phyloP scores from a whole-genome alignment of 2,888 invertebrate genomes.

The Scaptomyza tumidula region DNA sequence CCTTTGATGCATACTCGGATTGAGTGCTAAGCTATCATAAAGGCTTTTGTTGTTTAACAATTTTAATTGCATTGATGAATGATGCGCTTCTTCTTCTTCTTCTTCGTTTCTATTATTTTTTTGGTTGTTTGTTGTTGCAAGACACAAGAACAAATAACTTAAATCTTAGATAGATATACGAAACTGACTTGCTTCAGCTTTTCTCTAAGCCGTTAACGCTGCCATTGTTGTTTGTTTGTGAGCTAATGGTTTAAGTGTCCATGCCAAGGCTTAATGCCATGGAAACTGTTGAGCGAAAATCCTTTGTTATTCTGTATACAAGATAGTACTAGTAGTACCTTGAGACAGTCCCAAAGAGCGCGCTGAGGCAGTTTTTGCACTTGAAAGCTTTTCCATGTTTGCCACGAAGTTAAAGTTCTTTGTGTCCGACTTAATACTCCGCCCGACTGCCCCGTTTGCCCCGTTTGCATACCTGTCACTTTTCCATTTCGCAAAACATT shows the following conservation, averaged over 20 bases:
- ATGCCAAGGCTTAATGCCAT: neutral
- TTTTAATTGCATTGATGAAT: neutral
- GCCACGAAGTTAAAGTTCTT: slow-evolving; percentile 10
- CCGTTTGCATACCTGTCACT: neutral
- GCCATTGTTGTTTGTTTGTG: slow-evolving; percentile 4
- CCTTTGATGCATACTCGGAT: neutral
- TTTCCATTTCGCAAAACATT: slow-evolving; percentile 7
- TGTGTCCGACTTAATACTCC: neutral
- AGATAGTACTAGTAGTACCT: too few relatives aligned
- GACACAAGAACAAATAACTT: neutral
- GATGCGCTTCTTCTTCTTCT: too few relatives aligned
- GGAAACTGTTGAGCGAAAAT: slow-evolving; percentile 2
- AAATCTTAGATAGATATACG: neutral
- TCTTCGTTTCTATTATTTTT: too few relatives aligned
- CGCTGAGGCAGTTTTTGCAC: slow-evolving; percentile 5
- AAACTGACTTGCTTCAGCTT: neutral
- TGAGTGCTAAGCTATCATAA: neutral
- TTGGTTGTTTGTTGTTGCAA: neutral
- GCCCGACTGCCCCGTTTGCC: too few relatives aligned
- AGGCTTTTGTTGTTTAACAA: neutral
- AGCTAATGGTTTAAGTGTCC: neutral
- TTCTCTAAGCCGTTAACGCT: neutral
- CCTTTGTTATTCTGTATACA: slow-evolving; percentile 15
- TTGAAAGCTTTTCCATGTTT: slow-evolving; percentile 35
- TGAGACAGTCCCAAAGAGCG: neutral